These are phyloP conservation scores for Agelaius tricolor DNA, from an alignment of 2,113 vertebrate species.

Conservation along the genomic window DNA sequence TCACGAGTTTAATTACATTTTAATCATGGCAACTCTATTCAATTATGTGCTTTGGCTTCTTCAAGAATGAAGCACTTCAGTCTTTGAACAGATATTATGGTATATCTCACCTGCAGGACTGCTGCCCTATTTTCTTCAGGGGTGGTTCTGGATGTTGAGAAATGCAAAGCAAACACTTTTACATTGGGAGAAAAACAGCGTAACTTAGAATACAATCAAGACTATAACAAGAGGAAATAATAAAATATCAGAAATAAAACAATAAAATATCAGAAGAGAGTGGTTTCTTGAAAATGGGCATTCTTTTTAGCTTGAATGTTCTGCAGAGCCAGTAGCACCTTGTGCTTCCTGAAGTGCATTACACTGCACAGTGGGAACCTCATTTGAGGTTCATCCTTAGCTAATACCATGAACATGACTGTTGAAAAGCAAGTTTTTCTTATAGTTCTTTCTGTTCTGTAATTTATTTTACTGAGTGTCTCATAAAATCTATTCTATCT, in stretches of 20 bases:
- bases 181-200: rapidly evolving
- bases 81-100: background rate
- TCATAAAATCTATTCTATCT: background rate
- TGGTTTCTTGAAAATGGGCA: background rate
- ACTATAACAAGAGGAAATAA: background rate
- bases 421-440: background rate
- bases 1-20: constrained; percentile 28
- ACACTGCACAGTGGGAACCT: background rate
- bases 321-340: background rate
- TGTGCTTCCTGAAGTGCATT: background rate
- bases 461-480: background rate
- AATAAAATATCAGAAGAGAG: background rate
- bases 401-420: background rate
- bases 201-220: background rate
- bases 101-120: background rate
- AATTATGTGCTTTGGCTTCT: background rate
- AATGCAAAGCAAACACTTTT: background rate
- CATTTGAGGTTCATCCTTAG: background rate
- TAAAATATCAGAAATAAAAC: background rate
- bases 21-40: constrained; percentile 34
- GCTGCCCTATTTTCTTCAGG: background rate
- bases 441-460: background rate
- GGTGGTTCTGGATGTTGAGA: background rate
- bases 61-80: background rate
- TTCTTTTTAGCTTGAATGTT: background rate